Evolutionary conservation across 2,888 invertebrate genomes (phyloP).

Genomic region (Tethea ocularis): DNA sequence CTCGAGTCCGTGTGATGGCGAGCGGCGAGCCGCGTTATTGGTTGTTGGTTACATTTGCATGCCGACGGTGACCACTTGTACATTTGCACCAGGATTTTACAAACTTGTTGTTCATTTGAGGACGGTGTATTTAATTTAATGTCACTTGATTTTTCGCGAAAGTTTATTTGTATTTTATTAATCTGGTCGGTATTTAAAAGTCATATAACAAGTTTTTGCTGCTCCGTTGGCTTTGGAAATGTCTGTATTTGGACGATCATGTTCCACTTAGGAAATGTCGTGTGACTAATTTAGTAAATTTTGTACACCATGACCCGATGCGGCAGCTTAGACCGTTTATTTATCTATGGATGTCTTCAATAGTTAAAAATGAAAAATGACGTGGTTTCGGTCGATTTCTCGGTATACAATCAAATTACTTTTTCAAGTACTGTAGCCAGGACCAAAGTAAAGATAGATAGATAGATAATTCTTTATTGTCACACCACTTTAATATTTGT

Average conservation of each 20-base stretch:
- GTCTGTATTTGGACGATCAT: neutral
- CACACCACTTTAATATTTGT: too few relatives aligned
- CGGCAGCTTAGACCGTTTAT: too few relatives aligned
- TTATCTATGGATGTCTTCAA: too few relatives aligned
- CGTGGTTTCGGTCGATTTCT: too few relatives aligned
- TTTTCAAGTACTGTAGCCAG: too few relatives aligned
- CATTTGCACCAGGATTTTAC: constrained; percentile 5
- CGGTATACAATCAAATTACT: too few relatives aligned
- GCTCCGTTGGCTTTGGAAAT: neutral
- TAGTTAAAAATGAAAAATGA: too few relatives aligned
- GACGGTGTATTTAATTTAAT: neutral
- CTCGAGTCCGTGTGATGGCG: neutral
- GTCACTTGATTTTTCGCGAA: neutral
- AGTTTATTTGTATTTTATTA: neutral
- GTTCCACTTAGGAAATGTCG: neutral
- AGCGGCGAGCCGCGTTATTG: constrained; percentile 25
- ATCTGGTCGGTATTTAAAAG: neutral
- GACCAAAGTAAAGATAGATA: too few relatives aligned
- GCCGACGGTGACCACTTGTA: constrained; percentile 38
- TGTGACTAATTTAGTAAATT: neutral
- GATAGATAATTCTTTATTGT: too few relatives aligned
- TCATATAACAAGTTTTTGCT: neutral
- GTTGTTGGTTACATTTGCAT: constrained; percentile 43
- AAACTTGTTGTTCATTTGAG: neutral
- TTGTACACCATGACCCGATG: too few relatives aligned